These are phyloP conservation scores for Pygmarrhopalites habei DNA, from an alignment of 1,140 invertebrate species.

Conservation along the genomic window DNA sequence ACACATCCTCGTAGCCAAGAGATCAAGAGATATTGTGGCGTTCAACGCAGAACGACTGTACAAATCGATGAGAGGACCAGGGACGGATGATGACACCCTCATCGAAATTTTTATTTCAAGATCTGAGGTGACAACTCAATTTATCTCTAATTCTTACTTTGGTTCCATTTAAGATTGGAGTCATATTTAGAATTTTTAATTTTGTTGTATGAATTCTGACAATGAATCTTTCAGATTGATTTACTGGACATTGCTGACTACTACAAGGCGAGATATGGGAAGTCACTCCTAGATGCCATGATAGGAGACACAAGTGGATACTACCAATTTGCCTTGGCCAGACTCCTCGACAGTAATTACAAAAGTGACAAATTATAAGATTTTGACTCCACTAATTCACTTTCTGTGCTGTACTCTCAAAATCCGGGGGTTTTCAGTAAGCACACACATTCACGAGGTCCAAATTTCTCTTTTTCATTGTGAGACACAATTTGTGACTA, in stretches of 20 bases:
- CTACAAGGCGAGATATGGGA: slow-evolving; percentile 43
- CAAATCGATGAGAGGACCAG: slow-evolving; percentile 44
- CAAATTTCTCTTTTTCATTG: too few species aligned
- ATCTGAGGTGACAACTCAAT: slow-evolving; percentile 44
- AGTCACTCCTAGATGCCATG: slow-evolving; percentile 42
- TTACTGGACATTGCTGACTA: slow-evolving; percentile 44
- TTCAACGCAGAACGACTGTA: slow-evolving; percentile 49
- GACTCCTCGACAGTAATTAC: too few species aligned
- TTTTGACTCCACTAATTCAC: too few species aligned
- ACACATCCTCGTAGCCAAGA: slow-evolving; percentile 42
- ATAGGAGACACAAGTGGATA: slow-evolving; percentile 44
- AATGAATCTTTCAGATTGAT: slow-evolving; percentile 45
- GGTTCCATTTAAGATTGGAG: background rate
- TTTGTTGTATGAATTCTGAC: background rate
- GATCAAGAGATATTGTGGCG: slow-evolving; percentile 42
- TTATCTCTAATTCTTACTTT: background rate
- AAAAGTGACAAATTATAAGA: too few species aligned
- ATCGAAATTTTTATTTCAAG: slow-evolving; percentile 46
- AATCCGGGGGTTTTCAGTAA: too few species aligned
- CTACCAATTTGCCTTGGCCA: too few species aligned
- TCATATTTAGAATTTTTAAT: background rate
- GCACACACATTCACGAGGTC: too few species aligned
- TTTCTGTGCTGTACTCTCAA: too few species aligned
- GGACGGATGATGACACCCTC: slow-evolving; percentile 44
- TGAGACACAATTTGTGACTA: too few species aligned